Evolutionary conservation across 2,113 vertebrate genomes (phyloP), one percentile per base, ranked within the genome.

Genomic region (Muscicapa adusta): DNA sequence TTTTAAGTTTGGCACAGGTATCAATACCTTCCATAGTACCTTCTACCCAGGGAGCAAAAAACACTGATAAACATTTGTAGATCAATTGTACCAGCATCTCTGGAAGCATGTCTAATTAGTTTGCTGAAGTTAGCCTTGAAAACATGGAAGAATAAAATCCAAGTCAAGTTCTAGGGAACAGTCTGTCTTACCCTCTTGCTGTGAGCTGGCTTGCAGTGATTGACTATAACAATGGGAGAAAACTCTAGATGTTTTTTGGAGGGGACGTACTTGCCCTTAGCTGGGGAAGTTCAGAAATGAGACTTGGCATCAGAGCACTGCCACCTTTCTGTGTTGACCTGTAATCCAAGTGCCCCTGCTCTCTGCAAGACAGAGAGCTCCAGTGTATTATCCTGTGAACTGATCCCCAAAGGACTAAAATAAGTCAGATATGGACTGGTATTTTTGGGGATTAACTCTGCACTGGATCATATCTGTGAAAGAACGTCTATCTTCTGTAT

Each of bases 241-340:
- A 67, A 76, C 51, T 76, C 22, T 12, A 18, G 54, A 15, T 1
- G 0, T 14, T 71, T 77, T 88, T 73, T 57, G 11, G 4, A 34
- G 40, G 8, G 8, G 12, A n/a, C 0, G 0, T 18, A 25, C 28
- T 68, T 73, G 26, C 8, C 17, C 4, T 40, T 40, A 17, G 7
- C 14, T 13, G 33, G 7, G 16, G 24, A 19, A 68, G 13, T 48
- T 70, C 56, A 50, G 33, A 88, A 75, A 14, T 4, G 14, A 36
- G 42, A 18, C 23, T 47, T 8, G 50, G 63, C 72, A 70, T 42
- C 71, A 53, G 45, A 84, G 14, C 38, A 28, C 31, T 43, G 34
- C 16, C 9, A 7, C 31, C 29, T 68, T 54, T 56, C 56, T 76
- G 5, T 42, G 53, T 20, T 50, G 10, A 57, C n/a, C 13, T 15